Evolutionary conservation across 2,113 vertebrate species (phyloP).

Genomic region (Poecile atricapillus): DNA sequence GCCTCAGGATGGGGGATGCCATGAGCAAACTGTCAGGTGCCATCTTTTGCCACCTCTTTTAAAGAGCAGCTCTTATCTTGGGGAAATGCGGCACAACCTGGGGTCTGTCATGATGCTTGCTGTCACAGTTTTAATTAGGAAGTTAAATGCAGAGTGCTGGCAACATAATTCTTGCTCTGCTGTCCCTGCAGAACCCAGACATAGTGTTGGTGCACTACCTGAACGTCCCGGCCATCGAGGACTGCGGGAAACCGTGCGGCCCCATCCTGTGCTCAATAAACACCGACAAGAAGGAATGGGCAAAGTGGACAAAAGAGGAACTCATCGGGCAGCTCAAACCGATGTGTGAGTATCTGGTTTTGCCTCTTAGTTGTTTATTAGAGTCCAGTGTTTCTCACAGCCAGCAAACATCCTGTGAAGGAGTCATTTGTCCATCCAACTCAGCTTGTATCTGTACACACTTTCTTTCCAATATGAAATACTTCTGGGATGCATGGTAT

Average conservation of each 20-base stretch:
- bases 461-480: background rate
- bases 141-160: background rate
- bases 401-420: background rate
- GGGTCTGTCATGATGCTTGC: background rate
- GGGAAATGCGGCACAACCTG: background rate
- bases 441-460: background rate
- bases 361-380: background rate
- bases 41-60: background rate
- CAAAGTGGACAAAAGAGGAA: conserved; percentile 98
- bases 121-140: background rate
- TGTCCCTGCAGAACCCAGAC: conserved; percentile 88
- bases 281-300: conserved; percentile 99
- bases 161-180: background rate
- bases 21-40: accelerated
- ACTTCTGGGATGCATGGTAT: accelerated
- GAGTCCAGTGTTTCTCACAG: background rate
- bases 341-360: conserved; percentile 89
- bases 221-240: conserved; percentile 98
- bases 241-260: conserved; percentile 98
- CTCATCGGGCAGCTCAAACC: conserved; percentile 98
- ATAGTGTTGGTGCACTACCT: conserved; percentile 98
- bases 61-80: background rate
- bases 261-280: conserved; percentile 98
- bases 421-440: background rate
- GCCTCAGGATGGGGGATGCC: background rate